Evolutionary conservation across 1,140 invertebrate genomes (phyloP), one percentile per base, ranked within the genome.

Genomic region (Amyelois transitella): DNA sequence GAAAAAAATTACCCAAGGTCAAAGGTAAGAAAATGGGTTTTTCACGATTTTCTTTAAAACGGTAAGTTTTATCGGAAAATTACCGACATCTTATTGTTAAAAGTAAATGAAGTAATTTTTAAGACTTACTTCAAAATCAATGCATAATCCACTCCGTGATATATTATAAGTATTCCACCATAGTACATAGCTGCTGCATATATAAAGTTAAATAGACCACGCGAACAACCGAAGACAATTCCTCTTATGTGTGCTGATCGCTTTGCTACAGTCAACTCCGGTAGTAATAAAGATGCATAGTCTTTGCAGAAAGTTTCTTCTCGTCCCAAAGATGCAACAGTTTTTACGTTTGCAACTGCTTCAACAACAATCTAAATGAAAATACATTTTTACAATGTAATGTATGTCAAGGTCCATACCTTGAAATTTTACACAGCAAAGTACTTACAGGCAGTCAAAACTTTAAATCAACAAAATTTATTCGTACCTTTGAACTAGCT

Each of bases 281-380:
- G 90, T 45, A 72, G 47, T 1, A 94, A 73, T 58, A 91, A 86
- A 1, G 75, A 76, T 12, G 91, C 83, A 69, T 94, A 95, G 43
- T 89, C 87, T 1, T 87, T 55, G 51, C 92, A 86, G 72, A 96
- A 94, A 38, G 88, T 89, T 18, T 91, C 82, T 78, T 96, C 94
- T 19, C 91, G 85, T 0, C 93, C 92, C 18, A 96, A 73, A 1
- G 94, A 91, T 17, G 92, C 94, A 1, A 96, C 94, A 1, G 95
- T 96, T 61, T 93, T 84, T 4, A 96, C 92, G 69, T 95, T 96
- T 22, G 92, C 90, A 12, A 96, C 92, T 17, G 92, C 92, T 84
- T 96, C 95, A 32, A 93, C 92, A 3, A 94, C 94, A 66, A 95
- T 88, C 92, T 94, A 62, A 28, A 51, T 51, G 20, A 51, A 21